These are phyloP conservation scores for Lacerta agilis DNA, from an alignment of 2,797 vertebrate species.

Conservation along the genomic window DNA sequence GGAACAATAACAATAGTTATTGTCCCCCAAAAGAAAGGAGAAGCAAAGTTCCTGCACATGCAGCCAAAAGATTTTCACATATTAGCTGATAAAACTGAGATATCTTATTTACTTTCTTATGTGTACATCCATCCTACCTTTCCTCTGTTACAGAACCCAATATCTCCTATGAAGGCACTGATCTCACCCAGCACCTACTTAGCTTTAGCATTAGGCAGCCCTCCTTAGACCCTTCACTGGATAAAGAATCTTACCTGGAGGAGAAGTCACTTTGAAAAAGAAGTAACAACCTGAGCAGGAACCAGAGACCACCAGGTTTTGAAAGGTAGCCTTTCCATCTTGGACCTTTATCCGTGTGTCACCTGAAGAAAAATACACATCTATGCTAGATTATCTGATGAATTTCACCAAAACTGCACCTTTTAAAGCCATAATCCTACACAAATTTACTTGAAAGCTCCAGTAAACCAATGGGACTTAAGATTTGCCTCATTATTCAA, in stretches of 20 bases:
- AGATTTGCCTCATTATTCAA: too few species aligned
- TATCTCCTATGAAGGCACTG: background rate
- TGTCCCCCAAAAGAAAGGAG: too few species aligned
- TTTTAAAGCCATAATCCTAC: background rate
- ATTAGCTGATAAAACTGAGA: too few species aligned
- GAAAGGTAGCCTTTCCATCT: background rate
- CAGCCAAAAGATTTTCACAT: too few species aligned
- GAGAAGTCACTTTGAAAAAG: slow-evolving; percentile 12
- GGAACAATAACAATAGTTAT: too few species aligned
- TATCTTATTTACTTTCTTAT: too few species aligned
- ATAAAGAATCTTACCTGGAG: background rate
- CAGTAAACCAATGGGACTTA: background rate
- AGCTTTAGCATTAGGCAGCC: background rate
- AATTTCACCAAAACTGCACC: background rate
- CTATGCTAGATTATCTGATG: background rate
- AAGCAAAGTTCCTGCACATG: too few species aligned
- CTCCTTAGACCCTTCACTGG: background rate
- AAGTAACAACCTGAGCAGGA: background rate
- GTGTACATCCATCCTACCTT: too few species aligned
- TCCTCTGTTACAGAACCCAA: too few species aligned
- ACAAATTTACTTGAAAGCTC: background rate
- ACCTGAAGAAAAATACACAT: background rate
- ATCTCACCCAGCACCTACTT: background rate
- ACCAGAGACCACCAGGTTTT: background rate
- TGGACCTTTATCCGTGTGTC: background rate